phyloP scores from a whole-genome alignment of 2,888 invertebrate species.

The Eumacrocentrus americanus region DNA sequence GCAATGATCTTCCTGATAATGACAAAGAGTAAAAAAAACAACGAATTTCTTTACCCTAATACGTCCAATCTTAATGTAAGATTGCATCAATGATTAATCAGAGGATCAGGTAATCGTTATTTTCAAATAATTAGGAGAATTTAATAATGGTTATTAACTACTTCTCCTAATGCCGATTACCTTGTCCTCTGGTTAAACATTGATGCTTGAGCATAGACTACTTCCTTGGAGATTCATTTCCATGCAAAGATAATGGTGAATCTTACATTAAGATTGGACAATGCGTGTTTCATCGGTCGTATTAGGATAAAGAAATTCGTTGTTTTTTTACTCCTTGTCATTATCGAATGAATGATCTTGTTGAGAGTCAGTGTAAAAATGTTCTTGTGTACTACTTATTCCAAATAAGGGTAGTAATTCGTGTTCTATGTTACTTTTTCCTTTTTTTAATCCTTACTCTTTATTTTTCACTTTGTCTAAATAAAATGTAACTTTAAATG shows the following conservation, averaged over 20 bases:
- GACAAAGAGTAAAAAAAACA: neutral
- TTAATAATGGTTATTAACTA: too few species aligned
- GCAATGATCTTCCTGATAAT: conserved; percentile 25
- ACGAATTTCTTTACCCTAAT: neutral
- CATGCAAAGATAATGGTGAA: neutral
- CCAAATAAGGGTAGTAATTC: conserved; percentile 27
- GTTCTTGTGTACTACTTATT: conserved; percentile 40
- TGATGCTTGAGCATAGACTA: neutral
- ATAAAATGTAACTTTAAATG: too few species aligned
- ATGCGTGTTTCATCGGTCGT: neutral
- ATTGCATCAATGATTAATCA: neutral
- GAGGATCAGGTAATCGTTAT: neutral
- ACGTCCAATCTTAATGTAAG: conserved; percentile 21
- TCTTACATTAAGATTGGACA: conserved; percentile 2
- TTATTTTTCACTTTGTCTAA: too few species aligned
- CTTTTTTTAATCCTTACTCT: too few species aligned
- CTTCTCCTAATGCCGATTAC: too few species aligned
- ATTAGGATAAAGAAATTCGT: neutral
- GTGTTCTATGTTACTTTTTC: neutral
- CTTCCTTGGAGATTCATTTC: neutral
- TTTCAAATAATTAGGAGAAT: too few species aligned
- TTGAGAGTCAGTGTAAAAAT: conserved; percentile 49
- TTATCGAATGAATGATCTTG: conserved; percentile 31
- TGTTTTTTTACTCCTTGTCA: neutral
- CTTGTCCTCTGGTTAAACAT: neutral